These are phyloP conservation scores for Dugesia japonica DNA, from an alignment of 2,888 invertebrate species.

Conservation along the genomic window DNA sequence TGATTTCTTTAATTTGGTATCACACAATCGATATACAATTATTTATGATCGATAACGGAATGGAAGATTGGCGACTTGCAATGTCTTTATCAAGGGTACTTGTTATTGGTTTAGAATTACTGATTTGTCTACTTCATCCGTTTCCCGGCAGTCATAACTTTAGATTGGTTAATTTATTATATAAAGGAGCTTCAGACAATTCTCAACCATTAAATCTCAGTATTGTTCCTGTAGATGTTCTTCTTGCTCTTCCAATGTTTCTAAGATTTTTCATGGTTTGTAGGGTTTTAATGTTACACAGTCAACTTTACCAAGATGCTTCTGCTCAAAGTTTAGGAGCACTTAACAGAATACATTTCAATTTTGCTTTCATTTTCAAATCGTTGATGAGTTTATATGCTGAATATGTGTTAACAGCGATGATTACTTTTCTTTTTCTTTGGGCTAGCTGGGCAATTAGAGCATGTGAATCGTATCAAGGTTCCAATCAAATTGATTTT, in stretches of 20 bases:
- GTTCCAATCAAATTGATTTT: constrained; percentile 40
- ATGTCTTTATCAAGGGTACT: constrained; percentile 39
- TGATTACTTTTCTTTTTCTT: constrained; percentile 41
- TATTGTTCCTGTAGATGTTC: constrained; percentile 41
- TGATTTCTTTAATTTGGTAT: constrained; percentile 43
- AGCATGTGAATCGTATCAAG: constrained; percentile 43
- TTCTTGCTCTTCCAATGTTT: constrained; percentile 45
- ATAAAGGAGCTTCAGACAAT: background rate
- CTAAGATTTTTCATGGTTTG: constrained; percentile 42
- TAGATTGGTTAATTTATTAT: background rate
- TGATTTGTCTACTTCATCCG: constrained; percentile 44
- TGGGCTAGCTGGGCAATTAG: constrained; percentile 43
- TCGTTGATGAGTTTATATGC: constrained; percentile 46
- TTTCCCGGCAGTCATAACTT: constrained; percentile 38
- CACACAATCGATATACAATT: constrained; percentile 42
- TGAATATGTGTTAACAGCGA: constrained; percentile 42
- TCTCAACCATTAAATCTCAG: background rate
- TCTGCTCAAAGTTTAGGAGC: constrained; percentile 47
- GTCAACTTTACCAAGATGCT: constrained; percentile 44
- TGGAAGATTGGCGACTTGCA: constrained; percentile 45
- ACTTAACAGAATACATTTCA: constrained; percentile 89
- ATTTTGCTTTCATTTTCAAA: constrained; percentile 55
- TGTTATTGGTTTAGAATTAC: constrained; percentile 61
- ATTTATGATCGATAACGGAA: constrained; percentile 44
- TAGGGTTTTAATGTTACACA: constrained; percentile 44